Evolutionary conservation across 2,888 invertebrate genomes (phyloP), one percentile per base, ranked within the genome.

Genomic region (Chrysina gloriosa): DNA sequence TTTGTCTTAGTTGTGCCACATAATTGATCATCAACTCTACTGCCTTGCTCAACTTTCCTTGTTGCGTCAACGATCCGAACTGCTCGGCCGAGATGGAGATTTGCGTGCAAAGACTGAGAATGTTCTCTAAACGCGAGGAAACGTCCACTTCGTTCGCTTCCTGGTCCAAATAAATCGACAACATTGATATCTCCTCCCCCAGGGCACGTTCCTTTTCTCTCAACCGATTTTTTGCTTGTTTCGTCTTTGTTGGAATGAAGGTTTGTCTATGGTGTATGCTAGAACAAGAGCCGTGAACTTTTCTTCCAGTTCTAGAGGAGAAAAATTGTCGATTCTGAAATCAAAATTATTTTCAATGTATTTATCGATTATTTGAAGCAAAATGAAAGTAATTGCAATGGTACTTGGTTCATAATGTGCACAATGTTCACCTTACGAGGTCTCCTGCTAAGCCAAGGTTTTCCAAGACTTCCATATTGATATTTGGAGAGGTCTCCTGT

Each of bases 1-100:
- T 54, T 63, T 50, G 42, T 27, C 61, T 56, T 5, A 72, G 54
- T 2, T 48, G 50, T 14, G 70, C 72, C 7, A 66, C 64, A 50
- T 73, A 70, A 54, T 72, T 72, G 7, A 70, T 69, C 69, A 71
- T 70, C 47, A 72, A 36, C 36, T 63, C 67, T 39, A 69, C 45
- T 45, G 63, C 58, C 23, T 65, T 65, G 65, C 65, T 47, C 45
- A 67, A 25, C 6, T 56, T 58, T 5, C 42, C 19, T 45, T 73
- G 72, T 42, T 70, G 71, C 5, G 36, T 63, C 29, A 73, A 50
- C 4, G 68, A 68, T 34, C 73, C 73, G 68, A 31, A 72, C 45
- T 68, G 71, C 71, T 36, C 72, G 58, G 71, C 73, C 69, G 69
- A 70, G 14, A 56, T 50, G 65, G 64, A 68, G 2, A 66, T 25